phyloP scores from a whole-genome alignment of 2,797 vertebrate genomes.

The Rousettus madagascariensis region DNA sequence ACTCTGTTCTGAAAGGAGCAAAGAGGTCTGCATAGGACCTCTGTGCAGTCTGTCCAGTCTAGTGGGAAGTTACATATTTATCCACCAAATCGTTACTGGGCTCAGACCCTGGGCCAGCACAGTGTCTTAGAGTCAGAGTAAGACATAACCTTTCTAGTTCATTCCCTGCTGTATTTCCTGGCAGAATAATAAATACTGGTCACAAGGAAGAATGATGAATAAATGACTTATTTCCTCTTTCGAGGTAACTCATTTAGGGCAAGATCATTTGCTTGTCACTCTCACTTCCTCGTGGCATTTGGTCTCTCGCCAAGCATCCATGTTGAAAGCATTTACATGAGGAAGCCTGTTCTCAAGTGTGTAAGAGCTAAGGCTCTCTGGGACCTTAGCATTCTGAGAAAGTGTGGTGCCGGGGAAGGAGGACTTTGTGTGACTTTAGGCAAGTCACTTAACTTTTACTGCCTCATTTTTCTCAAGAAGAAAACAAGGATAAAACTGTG shows the following conservation, averaged over 20 bases:
- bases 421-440: neutral
- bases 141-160: neutral
- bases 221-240: conserved; percentile 40
- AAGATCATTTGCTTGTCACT: conserved; percentile 39
- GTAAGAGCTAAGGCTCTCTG: neutral
- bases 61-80: neutral
- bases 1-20: conserved; percentile 19
- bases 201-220: neutral
- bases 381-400: neutral
- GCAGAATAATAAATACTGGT: neutral
- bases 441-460: conserved; percentile 34
- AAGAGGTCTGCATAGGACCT: neutral
- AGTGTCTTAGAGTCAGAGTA: conserved; percentile 30
- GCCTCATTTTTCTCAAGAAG: neutral
- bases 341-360: neutral
- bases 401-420: neutral
- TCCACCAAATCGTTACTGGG: neutral
- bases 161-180: conserved; percentile 18
- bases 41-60: neutral
- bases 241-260: neutral
- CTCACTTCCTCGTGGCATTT: neutral
- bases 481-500: neutral
- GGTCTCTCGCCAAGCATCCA: neutral
- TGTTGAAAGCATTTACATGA: neutral
- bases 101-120: neutral